A percentile compares a stretch with the other conserved stretches of the same genome.
phyloP scores from a whole-genome alignment of 2,113 vertebrate genomes.

The Sitta europaea region DNA sequence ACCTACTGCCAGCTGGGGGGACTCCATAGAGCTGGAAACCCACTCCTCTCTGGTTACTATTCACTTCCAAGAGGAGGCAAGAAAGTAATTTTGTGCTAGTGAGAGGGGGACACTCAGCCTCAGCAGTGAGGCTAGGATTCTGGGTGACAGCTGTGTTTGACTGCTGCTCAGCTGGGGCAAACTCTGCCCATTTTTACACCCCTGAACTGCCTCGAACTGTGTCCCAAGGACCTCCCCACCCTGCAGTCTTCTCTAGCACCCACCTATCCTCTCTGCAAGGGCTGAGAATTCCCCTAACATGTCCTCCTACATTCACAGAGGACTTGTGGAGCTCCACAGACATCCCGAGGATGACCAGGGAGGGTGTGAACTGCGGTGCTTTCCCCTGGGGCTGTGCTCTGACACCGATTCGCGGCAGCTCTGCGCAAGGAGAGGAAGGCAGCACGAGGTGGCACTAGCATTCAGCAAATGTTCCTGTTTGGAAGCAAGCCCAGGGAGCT shows the following conservation, averaged over 20 bases:
- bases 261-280: neutral
- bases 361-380: neutral
- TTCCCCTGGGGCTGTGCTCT: neutral
- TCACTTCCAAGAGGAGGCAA: neutral
- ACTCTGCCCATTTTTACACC: neutral
- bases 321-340: neutral
- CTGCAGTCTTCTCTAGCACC: neutral
- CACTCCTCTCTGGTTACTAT: neutral
- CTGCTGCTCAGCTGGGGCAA: neutral
- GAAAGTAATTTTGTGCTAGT: neutral
- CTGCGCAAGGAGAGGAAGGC: neutral
- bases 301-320: neutral
- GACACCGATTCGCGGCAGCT: fast-evolving
- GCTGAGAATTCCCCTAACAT: neutral
- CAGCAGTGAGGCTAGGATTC: neutral
- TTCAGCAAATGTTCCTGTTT: neutral
- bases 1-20: neutral
- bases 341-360: neutral
- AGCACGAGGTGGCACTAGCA: conserved; percentile 46
- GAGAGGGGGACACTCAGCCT: neutral
- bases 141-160: neutral
- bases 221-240: neutral
- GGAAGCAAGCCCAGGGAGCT: neutral
- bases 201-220: neutral
- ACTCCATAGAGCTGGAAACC: neutral